These are phyloP conservation scores for Drosophila mayri DNA, from an alignment of 1,140 invertebrate species.

Conservation along the genomic window DNA sequence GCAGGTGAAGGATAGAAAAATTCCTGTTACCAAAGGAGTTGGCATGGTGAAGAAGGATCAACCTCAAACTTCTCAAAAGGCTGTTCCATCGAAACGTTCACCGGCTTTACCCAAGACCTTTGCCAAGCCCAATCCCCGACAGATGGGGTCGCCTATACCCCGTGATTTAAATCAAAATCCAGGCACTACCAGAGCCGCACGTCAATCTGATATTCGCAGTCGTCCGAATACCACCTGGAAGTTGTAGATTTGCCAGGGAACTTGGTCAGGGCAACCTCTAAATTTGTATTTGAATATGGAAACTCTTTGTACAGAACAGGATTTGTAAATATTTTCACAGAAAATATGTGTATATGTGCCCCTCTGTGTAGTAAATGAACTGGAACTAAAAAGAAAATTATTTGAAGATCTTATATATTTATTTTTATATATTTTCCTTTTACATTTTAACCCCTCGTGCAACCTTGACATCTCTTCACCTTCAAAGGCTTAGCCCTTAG, in stretches of 20 bases:
- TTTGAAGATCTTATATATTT: background rate
- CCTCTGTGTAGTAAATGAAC: background rate
- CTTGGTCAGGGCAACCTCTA: background rate
- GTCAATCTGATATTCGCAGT: background rate
- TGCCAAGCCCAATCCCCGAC: background rate
- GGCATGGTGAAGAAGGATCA: background rate
- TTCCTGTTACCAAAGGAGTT: background rate
- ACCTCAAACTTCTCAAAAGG: background rate
- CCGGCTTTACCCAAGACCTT: background rate
- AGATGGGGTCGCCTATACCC: background rate
- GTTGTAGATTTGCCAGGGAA: background rate
- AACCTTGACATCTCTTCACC: conserved; percentile 21
- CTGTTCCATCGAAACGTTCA: background rate
- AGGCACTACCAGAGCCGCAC: background rate
- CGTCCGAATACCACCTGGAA: background rate
- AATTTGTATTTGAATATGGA: background rate
- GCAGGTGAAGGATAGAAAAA: background rate
- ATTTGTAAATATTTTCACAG: background rate
- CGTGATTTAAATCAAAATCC: background rate
- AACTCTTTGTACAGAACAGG: background rate
- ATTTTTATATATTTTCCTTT: no score
- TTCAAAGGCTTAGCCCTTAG: conserved; percentile 5
- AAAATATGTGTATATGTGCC: background rate
- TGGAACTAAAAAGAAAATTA: background rate
- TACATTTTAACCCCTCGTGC: background rate